Evolutionary conservation across 2,113 vertebrate species (phyloP).

Genomic region (Ictidomys tridecemlineatus): DNA sequence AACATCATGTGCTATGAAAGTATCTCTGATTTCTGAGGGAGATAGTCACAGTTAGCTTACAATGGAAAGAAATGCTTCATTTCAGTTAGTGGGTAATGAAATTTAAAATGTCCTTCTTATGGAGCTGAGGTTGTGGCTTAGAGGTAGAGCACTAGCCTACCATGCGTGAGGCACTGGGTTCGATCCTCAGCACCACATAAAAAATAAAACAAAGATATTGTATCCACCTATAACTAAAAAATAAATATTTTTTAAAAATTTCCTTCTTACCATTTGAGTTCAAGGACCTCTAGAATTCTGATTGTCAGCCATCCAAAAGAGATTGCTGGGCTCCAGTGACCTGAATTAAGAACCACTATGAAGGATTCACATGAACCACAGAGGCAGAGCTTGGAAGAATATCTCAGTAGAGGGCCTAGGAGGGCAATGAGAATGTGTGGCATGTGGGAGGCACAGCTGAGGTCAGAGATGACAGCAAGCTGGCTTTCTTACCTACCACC

Average conservation of each 20-base stretch:
- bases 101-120: neutral
- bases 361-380: neutral
- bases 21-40: neutral
- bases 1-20: neutral
- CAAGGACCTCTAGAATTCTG: neutral
- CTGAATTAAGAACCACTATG: neutral
- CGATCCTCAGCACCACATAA: no score
- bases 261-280: neutral
- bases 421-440: neutral
- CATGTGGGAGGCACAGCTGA: neutral
- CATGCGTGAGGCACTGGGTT: no score
- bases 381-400: neutral
- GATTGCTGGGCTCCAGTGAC: neutral
- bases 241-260: neutral
- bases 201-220: no score
- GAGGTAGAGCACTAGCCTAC: no score
- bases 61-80: constrained; percentile 28
- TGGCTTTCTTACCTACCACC: neutral
- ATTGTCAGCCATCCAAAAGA: neutral
- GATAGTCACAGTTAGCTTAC: neutral
- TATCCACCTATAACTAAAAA: no score
- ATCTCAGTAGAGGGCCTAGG: neutral
- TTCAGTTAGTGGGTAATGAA: neutral
- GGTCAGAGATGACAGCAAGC: neutral
- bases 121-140: no score